These are phyloP conservation scores for Sebastes aleutianus DNA, from an alignment of 2,797 vertebrate species.

Conservation along the genomic window DNA sequence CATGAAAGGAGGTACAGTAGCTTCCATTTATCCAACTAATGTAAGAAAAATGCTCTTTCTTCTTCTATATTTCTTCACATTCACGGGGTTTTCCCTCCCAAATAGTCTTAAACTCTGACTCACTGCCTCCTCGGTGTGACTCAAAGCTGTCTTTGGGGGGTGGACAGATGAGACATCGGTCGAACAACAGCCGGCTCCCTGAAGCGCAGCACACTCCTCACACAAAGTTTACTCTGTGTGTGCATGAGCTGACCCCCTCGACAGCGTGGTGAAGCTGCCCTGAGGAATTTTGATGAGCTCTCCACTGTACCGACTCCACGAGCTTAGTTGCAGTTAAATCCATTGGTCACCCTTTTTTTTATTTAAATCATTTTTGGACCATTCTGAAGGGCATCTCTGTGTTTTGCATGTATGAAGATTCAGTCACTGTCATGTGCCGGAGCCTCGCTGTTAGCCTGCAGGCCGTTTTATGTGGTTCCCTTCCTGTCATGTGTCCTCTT, in stretches of 20 bases:
- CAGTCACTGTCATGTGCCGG: slow-evolving; percentile 36
- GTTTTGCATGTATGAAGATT: background rate
- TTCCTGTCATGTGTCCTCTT: slow-evolving; percentile 50
- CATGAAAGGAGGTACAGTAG: too few relatives aligned
- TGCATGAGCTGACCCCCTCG: background rate
- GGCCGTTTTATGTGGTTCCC: slow-evolving; percentile 3
- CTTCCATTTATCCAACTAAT: background rate
- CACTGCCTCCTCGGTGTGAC: slow-evolving; percentile 39
- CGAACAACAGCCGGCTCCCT: slow-evolving; percentile 29
- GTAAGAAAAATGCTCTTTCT: background rate
- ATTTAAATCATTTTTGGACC: background rate
- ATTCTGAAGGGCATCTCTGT: slow-evolving; percentile 20
- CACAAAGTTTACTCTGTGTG: slow-evolving; percentile 36
- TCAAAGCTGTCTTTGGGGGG: slow-evolving; percentile 28
- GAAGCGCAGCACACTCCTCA: slow-evolving; percentile 24
- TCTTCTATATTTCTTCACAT: background rate
- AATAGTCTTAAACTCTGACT: slow-evolving; percentile 44
- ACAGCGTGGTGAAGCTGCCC: slow-evolving; percentile 15
- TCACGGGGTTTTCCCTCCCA: background rate
- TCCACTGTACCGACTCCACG: slow-evolving; percentile 14
- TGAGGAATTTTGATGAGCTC: slow-evolving; percentile 33
- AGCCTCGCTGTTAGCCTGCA: background rate
- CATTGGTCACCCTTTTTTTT: slow-evolving; percentile 23
- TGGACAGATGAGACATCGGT: slow-evolving; percentile 29
- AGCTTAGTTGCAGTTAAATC: slow-evolving; percentile 21